These are phyloP conservation scores for Laticauda colubrina DNA, from an alignment of 2,113 vertebrate species.

Conservation along the genomic window DNA sequence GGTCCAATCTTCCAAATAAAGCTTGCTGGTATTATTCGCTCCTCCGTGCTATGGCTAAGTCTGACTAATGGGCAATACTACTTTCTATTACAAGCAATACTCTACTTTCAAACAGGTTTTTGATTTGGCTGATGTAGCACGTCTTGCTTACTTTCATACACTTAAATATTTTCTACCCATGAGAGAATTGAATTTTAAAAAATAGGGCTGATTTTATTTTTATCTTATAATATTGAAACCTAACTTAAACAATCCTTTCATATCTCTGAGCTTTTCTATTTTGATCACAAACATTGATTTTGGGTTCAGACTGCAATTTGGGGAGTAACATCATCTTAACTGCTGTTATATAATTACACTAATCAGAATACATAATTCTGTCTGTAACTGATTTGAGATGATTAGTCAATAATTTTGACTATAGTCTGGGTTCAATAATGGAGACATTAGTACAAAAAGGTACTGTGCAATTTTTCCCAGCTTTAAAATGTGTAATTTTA, in stretches of 20 bases:
- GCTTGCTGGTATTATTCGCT: neutral
- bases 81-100: neutral
- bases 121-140: neutral
- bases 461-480: neutral
- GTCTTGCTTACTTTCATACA: neutral
- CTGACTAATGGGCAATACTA: neutral
- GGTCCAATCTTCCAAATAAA: rapidly evolving
- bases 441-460: neutral
- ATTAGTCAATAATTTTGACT: neutral
- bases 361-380: neutral
- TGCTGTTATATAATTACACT: neutral
- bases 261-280: neutral
- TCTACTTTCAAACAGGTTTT: neutral
- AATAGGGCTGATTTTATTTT: neutral
- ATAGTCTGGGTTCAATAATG: neutral
- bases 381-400: neutral
- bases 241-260: neutral
- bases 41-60: rapidly evolving
- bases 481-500: neutral
- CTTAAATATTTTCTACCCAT: neutral
- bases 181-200: neutral
- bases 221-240: neutral
- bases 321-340: neutral
- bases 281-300: neutral
- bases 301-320: neutral